These are phyloP conservation scores for Diglossa cyanea DNA, from an alignment of 2,797 vertebrate genomes.

Conservation along the genomic window DNA sequence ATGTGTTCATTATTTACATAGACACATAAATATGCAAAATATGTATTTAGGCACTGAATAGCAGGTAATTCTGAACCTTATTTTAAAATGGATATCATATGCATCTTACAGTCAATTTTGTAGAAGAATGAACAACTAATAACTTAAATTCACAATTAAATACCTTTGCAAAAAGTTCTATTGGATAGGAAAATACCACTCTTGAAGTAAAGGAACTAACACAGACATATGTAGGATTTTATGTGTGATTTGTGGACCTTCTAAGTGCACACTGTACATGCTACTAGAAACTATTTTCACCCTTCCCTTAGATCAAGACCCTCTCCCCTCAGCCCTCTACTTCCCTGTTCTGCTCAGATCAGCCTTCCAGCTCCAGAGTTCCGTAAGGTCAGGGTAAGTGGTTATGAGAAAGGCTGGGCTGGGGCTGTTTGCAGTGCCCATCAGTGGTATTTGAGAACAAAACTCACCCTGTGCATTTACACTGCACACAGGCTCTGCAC, in stretches of 20 bases:
- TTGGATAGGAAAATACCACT: background rate
- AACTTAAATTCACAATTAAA: background rate
- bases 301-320: background rate
- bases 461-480: background rate
- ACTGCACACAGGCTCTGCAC: background rate
- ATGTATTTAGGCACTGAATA: background rate
- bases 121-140: background rate
- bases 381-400: accelerated
- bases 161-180: background rate
- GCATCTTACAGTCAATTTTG: background rate
- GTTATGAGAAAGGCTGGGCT: background rate
- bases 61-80: background rate
- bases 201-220: background rate
- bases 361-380: background rate
- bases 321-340: background rate
- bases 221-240: accelerated
- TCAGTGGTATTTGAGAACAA: background rate
- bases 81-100: background rate
- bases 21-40: background rate
- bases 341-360: background rate
- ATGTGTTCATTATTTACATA: background rate
- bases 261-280: accelerated
- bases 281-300: background rate
- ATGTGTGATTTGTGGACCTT: background rate
- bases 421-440: background rate